Base-by-base conservation (phyloP, 2,888 invertebrate genomes). In the Ctena decussata region DNA sequence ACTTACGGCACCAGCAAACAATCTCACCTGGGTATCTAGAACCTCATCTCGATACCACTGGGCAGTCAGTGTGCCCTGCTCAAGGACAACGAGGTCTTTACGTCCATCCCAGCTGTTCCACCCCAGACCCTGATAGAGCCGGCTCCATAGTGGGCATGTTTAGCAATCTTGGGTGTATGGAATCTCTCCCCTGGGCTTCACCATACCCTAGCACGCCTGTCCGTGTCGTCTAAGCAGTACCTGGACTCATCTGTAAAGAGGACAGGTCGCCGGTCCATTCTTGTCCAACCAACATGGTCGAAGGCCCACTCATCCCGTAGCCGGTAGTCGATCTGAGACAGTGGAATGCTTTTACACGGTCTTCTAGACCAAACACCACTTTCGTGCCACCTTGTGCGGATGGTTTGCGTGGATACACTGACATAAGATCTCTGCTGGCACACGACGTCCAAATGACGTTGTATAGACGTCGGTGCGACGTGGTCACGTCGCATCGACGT, bases 181-280 rank as follows among this genome's bases (percentile, higher is more conserved):
- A 69, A 69, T 41, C 41, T 41, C 41, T 41, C 41, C 41, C 8
- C 41, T 15, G 41, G 41, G 8, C 41, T 6, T 41, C 18, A 3
- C 69, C 24, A n/a, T 27, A n/a, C 18, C 69, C 8, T 15, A 30
- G 69, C 69, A 8, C 69, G 69, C 69, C 8, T 30, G 30, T 69
- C 32, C 15, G 41, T 41, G 15, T 41, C 6, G 15, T 41, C 15
- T 69, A 69, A 6, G 74, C 49, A 74, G 49, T 74, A 46, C 46
- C 24, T 24, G 27, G 49, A 74, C 74, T 44, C 74, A n/a, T 74
- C 74, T 21, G 53, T 74, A 49, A 49, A 74, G 30, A 74, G 53
- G 32, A 15, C 74, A 30, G 74, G 30, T 41, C 30, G 49, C 74
- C 74, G 46, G 24, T 74, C 74, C 53, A 24, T n/a, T 32, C 53